Evolutionary conservation across 2,888 invertebrate genomes (phyloP).

Genomic region (Zygothrica quintamaculata): DNA sequence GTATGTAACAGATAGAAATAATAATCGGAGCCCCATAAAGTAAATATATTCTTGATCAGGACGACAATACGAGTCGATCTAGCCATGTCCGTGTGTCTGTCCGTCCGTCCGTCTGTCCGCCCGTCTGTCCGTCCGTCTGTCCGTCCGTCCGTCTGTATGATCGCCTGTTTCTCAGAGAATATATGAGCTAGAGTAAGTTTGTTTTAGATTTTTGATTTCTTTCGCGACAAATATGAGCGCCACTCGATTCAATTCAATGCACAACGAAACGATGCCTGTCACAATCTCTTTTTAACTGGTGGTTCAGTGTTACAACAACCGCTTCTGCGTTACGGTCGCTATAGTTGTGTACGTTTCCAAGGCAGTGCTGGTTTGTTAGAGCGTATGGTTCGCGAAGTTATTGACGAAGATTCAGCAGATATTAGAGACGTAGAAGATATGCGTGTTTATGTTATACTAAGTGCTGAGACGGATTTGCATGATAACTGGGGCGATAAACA

Average conservation of each 20-base stretch:
- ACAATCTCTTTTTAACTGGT: conserved; percentile 65
- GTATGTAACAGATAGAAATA: too few relatives aligned
- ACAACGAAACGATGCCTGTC: conserved; percentile 40
- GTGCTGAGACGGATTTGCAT: conserved; percentile 94
- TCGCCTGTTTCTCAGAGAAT: too few relatives aligned
- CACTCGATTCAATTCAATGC: conserved; percentile 85
- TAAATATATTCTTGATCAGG: too few relatives aligned
- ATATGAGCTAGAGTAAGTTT: conserved; percentile 89
- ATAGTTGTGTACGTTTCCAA: conserved; percentile 92
- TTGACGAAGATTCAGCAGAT: conserved; percentile 51
- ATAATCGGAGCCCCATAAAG: too few relatives aligned
- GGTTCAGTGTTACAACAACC: conserved; percentile 91
- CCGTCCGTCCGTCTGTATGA: too few relatives aligned
- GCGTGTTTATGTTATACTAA: conserved; percentile 82
- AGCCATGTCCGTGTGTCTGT: too few relatives aligned
- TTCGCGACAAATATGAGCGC: conserved; percentile 92
- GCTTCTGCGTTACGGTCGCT: conserved; percentile 87
- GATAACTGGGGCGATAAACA: conserved; percentile 92
- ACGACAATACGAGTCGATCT: too few relatives aligned
- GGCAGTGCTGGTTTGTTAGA: conserved; percentile 89
- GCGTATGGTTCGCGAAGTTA: conserved; percentile 86
- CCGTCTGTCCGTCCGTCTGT: too few relatives aligned
- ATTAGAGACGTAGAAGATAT: conserved; percentile 62
- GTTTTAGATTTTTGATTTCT: conserved; percentile 94
- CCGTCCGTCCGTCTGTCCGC: too few relatives aligned